These are phyloP conservation scores for Petrophora chlorosata DNA, from an alignment of 2,888 invertebrate genomes.

Conservation along the genomic window DNA sequence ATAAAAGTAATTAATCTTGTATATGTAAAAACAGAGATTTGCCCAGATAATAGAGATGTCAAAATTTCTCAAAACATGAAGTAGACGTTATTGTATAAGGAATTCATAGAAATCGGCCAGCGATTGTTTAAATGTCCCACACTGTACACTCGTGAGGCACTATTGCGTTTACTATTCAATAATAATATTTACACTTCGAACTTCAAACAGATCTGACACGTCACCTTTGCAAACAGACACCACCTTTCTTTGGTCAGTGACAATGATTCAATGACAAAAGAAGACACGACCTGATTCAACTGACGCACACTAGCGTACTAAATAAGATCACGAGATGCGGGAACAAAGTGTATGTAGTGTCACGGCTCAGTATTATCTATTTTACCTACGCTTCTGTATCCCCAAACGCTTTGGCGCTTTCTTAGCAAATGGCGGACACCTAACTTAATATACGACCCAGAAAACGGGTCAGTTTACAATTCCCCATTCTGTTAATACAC, in stretches of 20 bases:
- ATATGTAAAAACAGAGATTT: neutral
- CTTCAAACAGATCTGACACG: constrained; percentile 8
- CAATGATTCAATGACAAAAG: constrained; percentile 1
- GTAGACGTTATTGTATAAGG: constrained; percentile 6
- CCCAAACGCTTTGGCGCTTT: too few relatives aligned
- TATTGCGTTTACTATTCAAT: constrained; percentile 14
- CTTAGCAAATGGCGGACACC: too few relatives aligned
- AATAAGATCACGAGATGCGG: neutral
- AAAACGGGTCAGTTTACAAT: too few relatives aligned
- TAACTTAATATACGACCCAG: too few relatives aligned
- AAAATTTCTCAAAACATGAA: neutral
- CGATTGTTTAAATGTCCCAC: constrained; percentile 11
- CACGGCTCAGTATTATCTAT: too few relatives aligned
- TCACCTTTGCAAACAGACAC: constrained; percentile 4
- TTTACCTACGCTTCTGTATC: too few relatives aligned
- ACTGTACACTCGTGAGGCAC: constrained; percentile 1
- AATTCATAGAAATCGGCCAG: constrained; percentile 1
- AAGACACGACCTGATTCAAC: neutral
- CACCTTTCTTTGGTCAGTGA: constrained; percentile 1
- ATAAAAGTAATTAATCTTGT: too few relatives aligned
- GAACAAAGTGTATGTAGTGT: too few relatives aligned
- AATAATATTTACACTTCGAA: constrained; percentile 14
- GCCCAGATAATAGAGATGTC: constrained; percentile 3
- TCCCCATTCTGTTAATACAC: too few relatives aligned
- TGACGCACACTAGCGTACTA: neutral